Evolutionary conservation across 2,888 invertebrate species (phyloP).

Genomic region (Patella caerulea): DNA sequence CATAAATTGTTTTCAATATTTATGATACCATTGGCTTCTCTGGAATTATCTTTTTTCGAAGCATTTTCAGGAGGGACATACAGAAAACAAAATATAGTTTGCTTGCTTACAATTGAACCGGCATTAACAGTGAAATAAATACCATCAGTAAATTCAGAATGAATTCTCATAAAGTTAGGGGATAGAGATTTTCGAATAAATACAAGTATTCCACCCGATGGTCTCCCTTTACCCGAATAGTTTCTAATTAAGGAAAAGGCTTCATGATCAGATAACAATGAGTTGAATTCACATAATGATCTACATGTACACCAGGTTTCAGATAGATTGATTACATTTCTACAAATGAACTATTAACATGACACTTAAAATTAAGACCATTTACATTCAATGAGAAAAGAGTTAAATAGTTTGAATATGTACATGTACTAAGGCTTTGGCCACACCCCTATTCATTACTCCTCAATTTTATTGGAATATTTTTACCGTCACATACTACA

Average conservation of each 20-base stretch:
- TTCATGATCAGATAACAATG: not conserved
- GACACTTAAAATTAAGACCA: not conserved
- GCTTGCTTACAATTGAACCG: not conserved
- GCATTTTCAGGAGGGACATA: not conserved
- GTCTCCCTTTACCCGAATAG: not conserved
- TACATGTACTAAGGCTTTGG: too few species aligned
- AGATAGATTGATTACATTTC: not conserved
- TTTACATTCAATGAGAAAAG: too few species aligned
- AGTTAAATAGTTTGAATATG: too few species aligned
- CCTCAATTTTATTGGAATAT: too few species aligned
- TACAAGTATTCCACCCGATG: not conserved
- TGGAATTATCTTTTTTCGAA: not conserved
- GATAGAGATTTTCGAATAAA: not conserved
- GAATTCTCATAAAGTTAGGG: not conserved
- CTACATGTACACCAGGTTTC: slow-evolving; percentile 1
- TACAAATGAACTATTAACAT: not conserved
- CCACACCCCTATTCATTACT: too few species aligned
- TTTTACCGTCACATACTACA: too few species aligned
- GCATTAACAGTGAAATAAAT: not conserved
- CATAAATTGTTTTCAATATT: not conserved
- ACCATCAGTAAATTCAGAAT: not conserved
- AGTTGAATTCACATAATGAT: not conserved
- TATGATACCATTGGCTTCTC: not conserved
- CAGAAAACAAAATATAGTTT: not conserved
- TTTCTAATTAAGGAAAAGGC: not conserved